Evolutionary conservation across 2,113 vertebrate species (phyloP).

Genomic region (Brachypodius melanocephalos): DNA sequence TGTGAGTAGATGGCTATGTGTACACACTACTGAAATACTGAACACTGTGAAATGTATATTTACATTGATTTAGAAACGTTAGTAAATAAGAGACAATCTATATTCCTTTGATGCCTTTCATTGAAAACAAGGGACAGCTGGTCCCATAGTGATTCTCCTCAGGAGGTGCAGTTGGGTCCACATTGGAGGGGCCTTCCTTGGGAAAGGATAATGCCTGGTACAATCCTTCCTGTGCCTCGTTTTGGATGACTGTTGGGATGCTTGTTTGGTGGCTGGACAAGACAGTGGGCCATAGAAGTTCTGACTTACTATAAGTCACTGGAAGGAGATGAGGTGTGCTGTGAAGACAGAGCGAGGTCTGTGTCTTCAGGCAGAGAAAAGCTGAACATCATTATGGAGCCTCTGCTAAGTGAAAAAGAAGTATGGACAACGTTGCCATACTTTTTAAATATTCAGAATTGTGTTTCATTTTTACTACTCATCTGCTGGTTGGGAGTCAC

Average conservation of each 20-base stretch:
- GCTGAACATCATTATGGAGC: background rate
- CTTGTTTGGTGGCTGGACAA: background rate
- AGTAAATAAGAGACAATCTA: background rate
- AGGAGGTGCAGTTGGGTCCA: background rate
- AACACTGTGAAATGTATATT: background rate
- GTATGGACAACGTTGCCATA: background rate
- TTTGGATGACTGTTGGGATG: background rate
- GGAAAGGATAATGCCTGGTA: background rate
- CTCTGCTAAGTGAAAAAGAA: background rate
- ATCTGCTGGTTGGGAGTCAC: background rate
- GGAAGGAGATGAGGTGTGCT: background rate
- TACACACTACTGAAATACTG: background rate
- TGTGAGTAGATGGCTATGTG: background rate
- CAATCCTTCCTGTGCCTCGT: background rate
- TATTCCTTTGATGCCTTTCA: background rate
- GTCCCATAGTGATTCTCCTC: background rate
- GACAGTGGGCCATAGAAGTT: background rate
- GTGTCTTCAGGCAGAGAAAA: background rate
- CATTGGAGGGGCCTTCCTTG: background rate
- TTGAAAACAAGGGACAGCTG: background rate
- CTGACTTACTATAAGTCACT: background rate
- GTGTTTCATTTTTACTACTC: background rate
- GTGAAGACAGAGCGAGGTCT: background rate
- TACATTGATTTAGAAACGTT: background rate
- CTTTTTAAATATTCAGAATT: background rate